Evolutionary conservation across 2,888 invertebrate genomes (phyloP).

Genomic region (Hermaeophaga mercurialis): DNA sequence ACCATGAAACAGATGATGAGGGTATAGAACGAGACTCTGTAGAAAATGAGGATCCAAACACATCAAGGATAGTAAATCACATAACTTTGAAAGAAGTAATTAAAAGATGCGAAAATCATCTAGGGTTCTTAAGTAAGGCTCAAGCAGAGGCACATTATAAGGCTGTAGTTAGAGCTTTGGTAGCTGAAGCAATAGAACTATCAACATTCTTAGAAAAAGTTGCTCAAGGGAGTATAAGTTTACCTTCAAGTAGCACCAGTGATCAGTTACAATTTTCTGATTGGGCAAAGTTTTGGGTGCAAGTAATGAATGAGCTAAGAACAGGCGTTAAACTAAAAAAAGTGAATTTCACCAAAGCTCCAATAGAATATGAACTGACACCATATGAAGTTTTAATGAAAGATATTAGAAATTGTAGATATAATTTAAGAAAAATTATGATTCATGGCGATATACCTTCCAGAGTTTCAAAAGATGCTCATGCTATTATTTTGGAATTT

Average conservation of each 20-base stretch:
- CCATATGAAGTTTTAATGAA: slow-evolving; percentile 97
- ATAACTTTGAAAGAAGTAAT: slow-evolving; percentile 47
- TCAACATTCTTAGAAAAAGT: slow-evolving; percentile 89
- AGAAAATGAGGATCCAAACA: slow-evolving; percentile 64
- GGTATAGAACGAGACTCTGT: slow-evolving; percentile 89
- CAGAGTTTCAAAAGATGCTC: slow-evolving; percentile 91
- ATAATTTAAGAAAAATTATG: slow-evolving; percentile 85
- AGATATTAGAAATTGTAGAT: slow-evolving; percentile 89
- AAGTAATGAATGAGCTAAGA: slow-evolving; percentile 90
- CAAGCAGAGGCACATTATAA: slow-evolving; percentile 82
- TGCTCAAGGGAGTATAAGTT: slow-evolving; percentile 68
- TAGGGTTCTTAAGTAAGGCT: slow-evolving; percentile 56
- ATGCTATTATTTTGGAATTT: slow-evolving; percentile 94
- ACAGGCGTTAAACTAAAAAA: slow-evolving; percentile 94
- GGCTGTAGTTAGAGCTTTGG: slow-evolving; percentile 90
- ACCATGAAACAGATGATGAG: slow-evolving; percentile 78
- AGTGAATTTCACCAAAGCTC: slow-evolving; percentile 75
- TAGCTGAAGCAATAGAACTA: slow-evolving; percentile 89
- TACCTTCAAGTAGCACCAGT: slow-evolving; percentile 67
- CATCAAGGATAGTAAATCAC: slow-evolving; percentile 47
- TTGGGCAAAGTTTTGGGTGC: slow-evolving; percentile 96
- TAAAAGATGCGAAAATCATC: slow-evolving; percentile 46
- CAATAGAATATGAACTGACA: slow-evolving; percentile 90
- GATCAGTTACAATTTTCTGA: slow-evolving; percentile 86
- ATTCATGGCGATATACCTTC: slow-evolving; percentile 82